Evolutionary conservation across 2,797 vertebrate species (phyloP), one percentile per base, ranked within the genome.

Genomic region (Mormyrops attenuatus): DNA sequence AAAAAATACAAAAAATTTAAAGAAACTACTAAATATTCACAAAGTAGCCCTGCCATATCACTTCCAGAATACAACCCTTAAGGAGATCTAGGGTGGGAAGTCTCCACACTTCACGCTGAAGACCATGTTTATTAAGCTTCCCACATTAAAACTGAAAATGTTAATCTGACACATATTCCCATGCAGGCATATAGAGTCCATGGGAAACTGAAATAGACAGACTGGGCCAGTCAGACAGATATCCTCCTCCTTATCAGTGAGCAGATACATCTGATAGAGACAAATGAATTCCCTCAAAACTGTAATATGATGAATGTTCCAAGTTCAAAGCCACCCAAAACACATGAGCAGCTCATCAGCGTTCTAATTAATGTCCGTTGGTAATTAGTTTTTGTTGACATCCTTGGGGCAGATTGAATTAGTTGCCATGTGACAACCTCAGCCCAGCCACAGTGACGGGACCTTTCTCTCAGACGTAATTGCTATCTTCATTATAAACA

Each of bases 301-400:
- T 49, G 47, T 17, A n/a, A 87, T 15, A 87, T 38, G 52, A 55
- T 20, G 26, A 87, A 87, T 55, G 26, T 87, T 57, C 47, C 13
- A 8, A 55, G 44, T 49, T 55, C 49, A 87, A 85, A 85, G 47
- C 22, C 82, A 85, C 41, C n/a, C 47, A 85, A 53, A 87, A 30
- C 5, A 0, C 50, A 55, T n/a, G 26, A 53, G 85, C 9, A 11
- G 52, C 85, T 50, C 49, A 17, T 87, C 47, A 53, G 15, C 22
- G 26, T 55, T 38, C 85, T 87, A 87, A 87, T 87, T 87, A 55
- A 87, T 55, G 49, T 20, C 49, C 50, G n/a, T 57, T 87, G 22
- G 11, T 34, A 87, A 87, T 87, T 87, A 87, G 85, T 34, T 87
- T 53, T 87, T 55, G 47, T 87, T 87, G 26, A 49, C 20, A 11